Percentiles rank a stretch among this genome's conserved stretches.
phyloP scores from a whole-genome alignment of 2,797 vertebrate genomes.

The Falco cherrug region DNA sequence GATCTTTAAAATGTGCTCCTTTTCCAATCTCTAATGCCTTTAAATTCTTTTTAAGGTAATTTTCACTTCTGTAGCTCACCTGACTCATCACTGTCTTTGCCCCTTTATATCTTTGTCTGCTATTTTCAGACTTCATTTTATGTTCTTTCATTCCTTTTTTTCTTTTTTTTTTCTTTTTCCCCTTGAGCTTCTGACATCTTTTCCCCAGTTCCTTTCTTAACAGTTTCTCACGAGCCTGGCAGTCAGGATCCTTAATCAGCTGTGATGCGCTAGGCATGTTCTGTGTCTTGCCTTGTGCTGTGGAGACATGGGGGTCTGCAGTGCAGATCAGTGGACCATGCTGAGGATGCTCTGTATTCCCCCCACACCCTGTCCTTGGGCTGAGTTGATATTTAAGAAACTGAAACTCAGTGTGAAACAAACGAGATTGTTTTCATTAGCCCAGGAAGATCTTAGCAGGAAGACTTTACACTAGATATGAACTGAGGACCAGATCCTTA shows the following conservation, averaged over 20 bases:
- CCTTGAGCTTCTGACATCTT: not conserved
- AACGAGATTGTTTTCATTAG: not conserved
- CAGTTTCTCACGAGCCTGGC: not conserved
- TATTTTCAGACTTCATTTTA: slow-evolving; percentile 36
- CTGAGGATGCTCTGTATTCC: not conserved
- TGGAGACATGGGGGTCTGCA: not conserved
- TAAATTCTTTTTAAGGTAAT: slow-evolving; percentile 14
- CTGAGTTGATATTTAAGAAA: not conserved
- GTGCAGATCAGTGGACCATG: not conserved
- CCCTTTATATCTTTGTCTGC: not conserved
- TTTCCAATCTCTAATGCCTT: not conserved
- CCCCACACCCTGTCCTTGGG: accelerated
- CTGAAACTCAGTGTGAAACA: not conserved
- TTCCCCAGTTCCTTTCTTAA: not conserved
- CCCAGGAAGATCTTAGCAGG: not conserved
- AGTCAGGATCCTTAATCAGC: not conserved
- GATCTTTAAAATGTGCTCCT: not conserved
- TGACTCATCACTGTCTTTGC: not conserved
- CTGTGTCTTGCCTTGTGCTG: not conserved
- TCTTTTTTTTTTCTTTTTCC: not conserved
- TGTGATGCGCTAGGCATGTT: not conserved
- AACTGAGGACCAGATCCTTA: not conserved
- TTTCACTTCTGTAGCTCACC: not conserved
- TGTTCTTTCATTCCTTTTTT: not conserved
- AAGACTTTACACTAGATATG: not conserved